Evolutionary conservation across 2,888 invertebrate species (phyloP).

Genomic region (Smittia sp.): DNA sequence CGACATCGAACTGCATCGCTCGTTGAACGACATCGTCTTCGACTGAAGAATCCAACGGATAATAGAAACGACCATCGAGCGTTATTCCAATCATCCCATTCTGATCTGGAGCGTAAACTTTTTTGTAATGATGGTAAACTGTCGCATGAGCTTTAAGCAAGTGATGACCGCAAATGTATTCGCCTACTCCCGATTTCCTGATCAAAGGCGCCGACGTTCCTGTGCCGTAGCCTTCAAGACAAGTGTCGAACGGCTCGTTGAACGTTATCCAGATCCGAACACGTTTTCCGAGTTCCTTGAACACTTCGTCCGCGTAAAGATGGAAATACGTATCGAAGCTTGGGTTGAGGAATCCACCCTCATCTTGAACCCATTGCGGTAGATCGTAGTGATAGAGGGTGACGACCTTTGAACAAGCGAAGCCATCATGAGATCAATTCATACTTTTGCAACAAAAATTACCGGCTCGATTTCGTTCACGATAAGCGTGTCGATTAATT

Average conservation of each 20-base stretch:
- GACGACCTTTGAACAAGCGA: slow-evolving; percentile 49
- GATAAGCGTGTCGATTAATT: slow-evolving; percentile 61
- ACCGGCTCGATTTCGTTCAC: slow-evolving; percentile 60
- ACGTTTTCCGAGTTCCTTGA: slow-evolving; percentile 52
- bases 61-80: slow-evolving; percentile 46
- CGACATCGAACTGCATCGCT: slow-evolving; percentile 26
- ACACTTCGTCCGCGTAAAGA: slow-evolving; percentile 55
- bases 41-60: slow-evolving; percentile 43
- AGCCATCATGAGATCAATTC: background rate
- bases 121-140: slow-evolving; percentile 54
- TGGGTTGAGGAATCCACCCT: slow-evolving; percentile 57
- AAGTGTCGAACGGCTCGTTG: slow-evolving; percentile 57
- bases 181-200: slow-evolving; percentile 54
- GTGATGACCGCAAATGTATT: slow-evolving; percentile 57
- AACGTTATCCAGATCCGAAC: slow-evolving; percentile 60
- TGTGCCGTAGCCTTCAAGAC: slow-evolving; percentile 55
- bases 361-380: slow-evolving; percentile 56
- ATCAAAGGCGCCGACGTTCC: slow-evolving; percentile 51
- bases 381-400: slow-evolving; percentile 60
- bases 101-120: slow-evolving; percentile 46
- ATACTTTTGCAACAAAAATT: background rate
- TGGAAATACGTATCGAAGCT: slow-evolving; percentile 55
- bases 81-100: slow-evolving; percentile 48
- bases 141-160: slow-evolving; percentile 59
- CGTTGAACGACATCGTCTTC: slow-evolving; percentile 19